These are phyloP conservation scores for Haemorhous mexicanus DNA, from an alignment of 2,113 vertebrate genomes.

Conservation along the genomic window DNA sequence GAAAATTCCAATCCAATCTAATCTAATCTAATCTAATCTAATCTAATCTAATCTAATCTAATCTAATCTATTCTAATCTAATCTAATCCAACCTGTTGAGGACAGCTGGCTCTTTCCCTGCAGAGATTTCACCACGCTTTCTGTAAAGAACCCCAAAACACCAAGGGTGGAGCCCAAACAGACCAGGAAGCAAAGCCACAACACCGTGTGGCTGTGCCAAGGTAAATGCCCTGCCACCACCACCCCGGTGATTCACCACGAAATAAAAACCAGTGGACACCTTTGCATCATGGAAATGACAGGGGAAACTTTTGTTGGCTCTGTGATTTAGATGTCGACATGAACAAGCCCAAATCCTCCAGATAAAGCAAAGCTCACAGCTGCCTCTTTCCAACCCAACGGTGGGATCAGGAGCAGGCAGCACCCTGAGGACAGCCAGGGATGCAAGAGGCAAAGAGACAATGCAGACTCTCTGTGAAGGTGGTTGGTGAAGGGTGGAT, in stretches of 20 bases:
- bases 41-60: too few species aligned
- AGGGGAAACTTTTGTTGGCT: neutral
- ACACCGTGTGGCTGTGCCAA: neutral
- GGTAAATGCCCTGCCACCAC: neutral
- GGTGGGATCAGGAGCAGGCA: neutral
- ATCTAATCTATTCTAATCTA: too few species aligned
- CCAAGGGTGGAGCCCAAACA: neutral
- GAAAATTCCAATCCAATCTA: neutral
- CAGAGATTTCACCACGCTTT: neutral
- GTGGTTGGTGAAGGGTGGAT: neutral
- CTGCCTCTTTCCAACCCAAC: fast-evolving
- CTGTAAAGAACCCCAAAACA: neutral
- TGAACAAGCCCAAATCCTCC: neutral
- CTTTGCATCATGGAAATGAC: neutral
- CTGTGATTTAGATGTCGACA: neutral
- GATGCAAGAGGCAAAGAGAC: neutral
- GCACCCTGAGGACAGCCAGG: neutral
- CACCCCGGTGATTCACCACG: neutral
- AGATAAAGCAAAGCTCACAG: neutral
- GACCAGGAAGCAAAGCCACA: neutral
- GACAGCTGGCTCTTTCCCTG: neutral
- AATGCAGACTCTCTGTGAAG: fast-evolving
- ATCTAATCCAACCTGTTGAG: neutral
- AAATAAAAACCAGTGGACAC: neutral
- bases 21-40: too few species aligned